Base-by-base conservation (phyloP, 2,888 invertebrate species). In the Gari tellinella region DNA sequence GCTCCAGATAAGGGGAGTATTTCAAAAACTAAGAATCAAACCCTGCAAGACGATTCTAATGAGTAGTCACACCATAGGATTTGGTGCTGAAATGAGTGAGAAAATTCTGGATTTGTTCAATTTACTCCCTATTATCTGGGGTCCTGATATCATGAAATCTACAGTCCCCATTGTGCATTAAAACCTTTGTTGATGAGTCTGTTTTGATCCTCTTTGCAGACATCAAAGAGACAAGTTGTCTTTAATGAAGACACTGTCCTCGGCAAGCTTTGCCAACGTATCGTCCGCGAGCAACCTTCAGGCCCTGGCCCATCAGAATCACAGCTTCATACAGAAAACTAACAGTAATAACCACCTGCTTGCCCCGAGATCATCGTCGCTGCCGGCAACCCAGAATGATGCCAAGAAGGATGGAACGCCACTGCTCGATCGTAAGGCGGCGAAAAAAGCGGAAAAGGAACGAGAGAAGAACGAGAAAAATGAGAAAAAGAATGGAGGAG, bases 141-240 rank as follows among this genome's bases (percentile, higher is more conserved):
- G n/a, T n/a, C n/a, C n/a, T n/a, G n/a, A n/a, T n/a, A n/a, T n/a
- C n/a, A n/a, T n/a, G n/a, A n/a, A n/a, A n/a, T n/a, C n/a, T n/a
- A n/a, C n/a, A n/a, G n/a, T n/a, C n/a, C n/a, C n/a, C n/a, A n/a
- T n/a, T n/a, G n/a, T n/a, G n/a, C n/a, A n/a, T n/a, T n/a, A n/a
- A n/a, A n/a, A n/a, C n/a, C n/a, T n/a, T n/a, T n/a, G n/a, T n/a
- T n/a, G n/a, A n/a, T n/a, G n/a, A n/a, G 31, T 31, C 4, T 31
- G 31, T 7, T 17, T 31, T 52, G 4, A 8, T 17, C 19, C 41
- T 53, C 43, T 58, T 75, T 72, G 5, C 65, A 84, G 84, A 46
- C 84, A 84, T 63, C 81, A 82, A 41, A 58, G 70, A 25, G 79
- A 76, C 5, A 76, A 80, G 31, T 37, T 64, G 14, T 84, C 84